Evolutionary conservation across 2,888 invertebrate species (phyloP).

Genomic region (Anticlea derivata): DNA sequence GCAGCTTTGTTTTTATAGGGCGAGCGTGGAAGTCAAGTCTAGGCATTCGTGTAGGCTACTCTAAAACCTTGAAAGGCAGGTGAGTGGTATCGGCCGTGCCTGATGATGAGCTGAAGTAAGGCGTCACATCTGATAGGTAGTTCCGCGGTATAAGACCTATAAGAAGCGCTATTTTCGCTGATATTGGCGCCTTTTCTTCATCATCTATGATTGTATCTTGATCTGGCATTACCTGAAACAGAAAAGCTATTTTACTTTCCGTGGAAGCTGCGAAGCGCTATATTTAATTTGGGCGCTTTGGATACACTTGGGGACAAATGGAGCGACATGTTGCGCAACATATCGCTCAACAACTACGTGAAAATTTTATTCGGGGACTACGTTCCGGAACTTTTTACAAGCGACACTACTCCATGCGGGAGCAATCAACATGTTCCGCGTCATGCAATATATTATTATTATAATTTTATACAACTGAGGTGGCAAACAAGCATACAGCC

Average conservation of each 20-base stretch:
- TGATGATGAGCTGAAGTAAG: slow-evolving; percentile 62
- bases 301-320: no score
- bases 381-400: no score
- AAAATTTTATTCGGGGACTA: no score
- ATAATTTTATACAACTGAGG: no score
- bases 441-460: no score
- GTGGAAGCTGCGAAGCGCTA: no score
- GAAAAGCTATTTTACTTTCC: not conserved
- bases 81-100: slow-evolving; percentile 59
- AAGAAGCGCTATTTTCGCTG: slow-evolving; percentile 82
- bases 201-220: slow-evolving; percentile 83
- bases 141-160: slow-evolving; percentile 79
- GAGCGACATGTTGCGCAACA: no score
- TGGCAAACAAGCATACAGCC: no score
- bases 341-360: no score
- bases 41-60: slow-evolving; percentile 43
- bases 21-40: not conserved
- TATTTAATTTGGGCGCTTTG: no score
- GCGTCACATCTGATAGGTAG: slow-evolving; percentile 69
- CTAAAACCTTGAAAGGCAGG: slow-evolving; percentile 72
- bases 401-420: no score
- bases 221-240: slow-evolving; percentile 90
- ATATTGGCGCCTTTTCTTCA: slow-evolving; percentile 80
- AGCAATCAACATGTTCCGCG: no score
- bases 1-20: slow-evolving; percentile 3